These are phyloP conservation scores for Falco novaeseelandiae DNA, from an alignment of 2,797 vertebrate species.

Conservation along the genomic window DNA sequence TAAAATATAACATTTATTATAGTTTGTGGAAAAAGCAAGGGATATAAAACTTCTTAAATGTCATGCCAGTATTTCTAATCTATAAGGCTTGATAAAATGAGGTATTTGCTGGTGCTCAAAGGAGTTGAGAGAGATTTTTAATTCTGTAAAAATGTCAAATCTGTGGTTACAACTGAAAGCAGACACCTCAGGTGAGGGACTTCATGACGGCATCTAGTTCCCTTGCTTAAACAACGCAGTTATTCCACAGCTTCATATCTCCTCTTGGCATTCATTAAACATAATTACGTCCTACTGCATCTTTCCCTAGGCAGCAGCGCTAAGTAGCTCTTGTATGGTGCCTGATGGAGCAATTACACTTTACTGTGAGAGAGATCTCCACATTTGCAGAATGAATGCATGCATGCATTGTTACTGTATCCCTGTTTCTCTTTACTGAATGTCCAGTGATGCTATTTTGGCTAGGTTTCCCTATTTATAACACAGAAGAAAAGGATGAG, in stretches of 20 bases:
- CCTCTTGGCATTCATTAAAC: background rate
- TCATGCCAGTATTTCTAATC: background rate
- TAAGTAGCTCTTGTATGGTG: background rate
- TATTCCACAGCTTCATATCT: background rate
- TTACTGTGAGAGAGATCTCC: background rate
- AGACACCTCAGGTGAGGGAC: background rate
- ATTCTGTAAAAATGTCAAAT: background rate
- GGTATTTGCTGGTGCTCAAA: background rate
- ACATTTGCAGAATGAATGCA: background rate
- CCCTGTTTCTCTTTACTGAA: background rate
- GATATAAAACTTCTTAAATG: no score
- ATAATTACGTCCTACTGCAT: background rate
- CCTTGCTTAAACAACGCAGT: background rate
- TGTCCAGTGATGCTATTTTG: background rate
- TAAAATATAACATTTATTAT: background rate
- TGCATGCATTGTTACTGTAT: background rate
- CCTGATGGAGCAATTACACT: background rate
- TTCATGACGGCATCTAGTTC: background rate
- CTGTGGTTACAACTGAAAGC: background rate
- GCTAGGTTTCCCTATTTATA: background rate
- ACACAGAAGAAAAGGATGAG: background rate
- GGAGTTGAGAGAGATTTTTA: background rate
- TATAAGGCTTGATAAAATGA: background rate
- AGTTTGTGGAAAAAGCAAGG: background rate
- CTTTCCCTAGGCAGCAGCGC: background rate